phyloP scores from a whole-genome alignment of 2,888 invertebrate species.

The Eupithecia abbreviata region DNA sequence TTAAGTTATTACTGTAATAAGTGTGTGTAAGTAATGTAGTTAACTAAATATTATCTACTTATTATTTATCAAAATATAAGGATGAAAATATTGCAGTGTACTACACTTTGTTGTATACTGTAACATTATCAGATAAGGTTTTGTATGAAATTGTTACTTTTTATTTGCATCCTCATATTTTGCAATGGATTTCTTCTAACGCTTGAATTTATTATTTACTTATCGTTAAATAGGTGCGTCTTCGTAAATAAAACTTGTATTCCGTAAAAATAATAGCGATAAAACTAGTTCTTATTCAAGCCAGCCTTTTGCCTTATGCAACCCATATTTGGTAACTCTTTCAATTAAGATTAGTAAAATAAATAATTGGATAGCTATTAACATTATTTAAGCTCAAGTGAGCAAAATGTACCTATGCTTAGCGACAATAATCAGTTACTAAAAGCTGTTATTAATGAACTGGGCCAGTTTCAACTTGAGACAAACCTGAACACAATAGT shows the following conservation, averaged over 20 bases:
- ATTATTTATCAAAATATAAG: too few relatives aligned
- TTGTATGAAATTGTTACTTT: too few relatives aligned
- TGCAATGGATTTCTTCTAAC: too few relatives aligned
- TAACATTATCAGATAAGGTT: too few relatives aligned
- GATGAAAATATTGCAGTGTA: too few relatives aligned
- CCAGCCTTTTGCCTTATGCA: neutral
- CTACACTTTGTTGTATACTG: too few relatives aligned
- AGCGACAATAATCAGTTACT: neutral
- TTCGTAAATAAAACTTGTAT: neutral
- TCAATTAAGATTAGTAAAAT: conserved; percentile 11
- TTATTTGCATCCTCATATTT: too few relatives aligned
- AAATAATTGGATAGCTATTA: conserved; percentile 1
- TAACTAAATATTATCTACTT: neutral
- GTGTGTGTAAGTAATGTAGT: neutral
- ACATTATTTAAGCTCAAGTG: neutral
- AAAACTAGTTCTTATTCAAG: neutral
- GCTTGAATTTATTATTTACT: neutral
- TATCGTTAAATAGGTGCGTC: neutral
- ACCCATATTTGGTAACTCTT: conserved; percentile 56
- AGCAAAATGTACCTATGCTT: neutral
- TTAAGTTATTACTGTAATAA: neutral
- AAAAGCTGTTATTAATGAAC: conserved; percentile 7
- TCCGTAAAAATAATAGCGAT: neutral
- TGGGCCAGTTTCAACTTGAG: neutral
- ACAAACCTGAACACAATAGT: conserved; percentile 27